Evolutionary conservation across 2,888 invertebrate genomes (phyloP), one percentile per base, ranked within the genome.

Genomic region (Theretra japonica): DNA sequence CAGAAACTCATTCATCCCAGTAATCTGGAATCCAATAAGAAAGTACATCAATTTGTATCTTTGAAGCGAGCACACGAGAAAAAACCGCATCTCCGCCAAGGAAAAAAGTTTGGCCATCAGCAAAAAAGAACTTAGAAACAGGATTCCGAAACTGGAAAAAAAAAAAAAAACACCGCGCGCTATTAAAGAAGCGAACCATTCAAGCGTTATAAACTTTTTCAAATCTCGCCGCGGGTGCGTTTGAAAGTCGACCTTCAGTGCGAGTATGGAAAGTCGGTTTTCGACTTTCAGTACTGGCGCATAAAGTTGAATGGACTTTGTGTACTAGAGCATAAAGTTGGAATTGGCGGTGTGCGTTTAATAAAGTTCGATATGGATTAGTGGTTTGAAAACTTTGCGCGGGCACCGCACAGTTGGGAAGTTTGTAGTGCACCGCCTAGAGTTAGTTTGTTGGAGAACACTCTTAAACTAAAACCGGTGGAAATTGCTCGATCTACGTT

Each of bases 301-400:
- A 41, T 41, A 65, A 71, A 71, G 56, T 71, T 30, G 41, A 71
- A 71, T 65, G 73, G 77, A 80, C 82, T 82, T 80, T 86, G 85
- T 81, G 74, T 53, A 73, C 72, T 75, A 73, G 75, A 70, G 25
- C 19, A 74, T 86, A 87, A 83, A 86, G 89, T 86, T 83, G 80
- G 79, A 81, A 86, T 88, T 86, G 82, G 86, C 77, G 78, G 76
- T 80, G 82, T 80, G 79, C 79, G 83, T 82, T 83, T 84, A 83
- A 80, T 74, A 79, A 85, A 86, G 83, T 88, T 87, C 82, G 80
- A 84, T 88, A 86, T 85, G 84, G 89, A 90, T 90, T 89, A 88
- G 89, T 83, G 86, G 86, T 84, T 73, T 77, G 80, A 80, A 80
- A 84, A 80, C 83, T 81, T 71, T 33, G 68, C 58, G 77, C 77